Base-by-base conservation (phyloP, 2,797 vertebrate genomes). In the Epinephelus awoara region DNA sequence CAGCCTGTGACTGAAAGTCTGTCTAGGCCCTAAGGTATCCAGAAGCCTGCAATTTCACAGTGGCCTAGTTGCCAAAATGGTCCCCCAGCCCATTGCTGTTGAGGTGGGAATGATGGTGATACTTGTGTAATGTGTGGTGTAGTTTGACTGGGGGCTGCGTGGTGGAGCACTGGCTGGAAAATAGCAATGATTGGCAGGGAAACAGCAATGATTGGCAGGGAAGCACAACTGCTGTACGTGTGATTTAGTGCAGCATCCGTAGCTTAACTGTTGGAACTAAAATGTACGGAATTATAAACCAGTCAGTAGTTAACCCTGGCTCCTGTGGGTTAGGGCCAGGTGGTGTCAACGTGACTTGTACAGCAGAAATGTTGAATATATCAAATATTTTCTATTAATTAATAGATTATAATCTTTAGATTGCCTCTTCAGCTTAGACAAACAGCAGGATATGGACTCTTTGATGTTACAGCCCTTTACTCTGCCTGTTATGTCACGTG, bases 401-500 rank as follows among this genome's bases (percentile, higher is more conserved):
- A 8, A 34, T 34, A 34, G 34, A 8, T 29, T 29, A 6, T 34
- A 8, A 34, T 34, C 34, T 72, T 67, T 8, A 62, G 52, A 11
- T 9, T 47, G 9, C 61, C n/a, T 58, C 25, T 13, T 25, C 40
- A 65, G 5, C 25, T 5, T 3, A 18, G 46, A 70, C 52, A n/a
- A 62, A 54, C 18, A 2, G 46, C 47, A 58, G 61, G 46, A 57
- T 17, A 14, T 17, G 14, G 29, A n/a, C 62, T 50, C 29, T 54
- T 18, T 84, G 58, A 52, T 46, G 50, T 77, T 9, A 9, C 21
- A 44, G 21, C 17, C 3, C 12, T 56, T 40, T 38, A 9, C 63
- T 72, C 23, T 18, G 34, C 34, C 57, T 55, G 44, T 64, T 77
- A 7, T 56, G 73, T 73, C 58, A 63, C 40, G 2, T 64, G 64